A percentile compares a stretch with the other conserved stretches of the same genome.
Evolutionary conservation across 2,888 invertebrate species (phyloP).

Genomic region (Drepanosiphum platanoidis): DNA sequence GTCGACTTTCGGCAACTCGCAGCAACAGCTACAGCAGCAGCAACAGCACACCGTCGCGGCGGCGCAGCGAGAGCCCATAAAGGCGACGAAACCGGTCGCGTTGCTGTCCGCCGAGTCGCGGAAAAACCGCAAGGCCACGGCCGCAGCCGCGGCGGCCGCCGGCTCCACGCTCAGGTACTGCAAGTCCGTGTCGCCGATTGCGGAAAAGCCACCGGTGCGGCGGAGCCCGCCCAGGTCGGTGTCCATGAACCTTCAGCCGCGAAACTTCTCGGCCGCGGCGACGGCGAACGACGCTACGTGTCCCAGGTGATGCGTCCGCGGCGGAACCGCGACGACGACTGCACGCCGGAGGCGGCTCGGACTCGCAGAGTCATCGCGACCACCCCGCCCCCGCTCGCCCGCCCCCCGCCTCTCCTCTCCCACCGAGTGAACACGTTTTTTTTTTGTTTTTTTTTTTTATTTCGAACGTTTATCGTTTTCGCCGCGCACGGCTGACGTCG

Average conservation of each 20-base stretch:
- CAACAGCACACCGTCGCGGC: not conserved
- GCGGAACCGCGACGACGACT: not conserved
- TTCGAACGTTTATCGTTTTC: too few relatives aligned
- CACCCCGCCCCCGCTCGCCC: too few relatives aligned
- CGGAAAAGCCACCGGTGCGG: slow-evolving; percentile 38
- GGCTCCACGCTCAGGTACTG: slow-evolving; percentile 44
- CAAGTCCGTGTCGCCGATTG: slow-evolving; percentile 54
- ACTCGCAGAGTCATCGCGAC: not conserved
- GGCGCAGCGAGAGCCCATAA: not conserved
- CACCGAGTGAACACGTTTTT: too few relatives aligned
- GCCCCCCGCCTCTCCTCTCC: too few relatives aligned
- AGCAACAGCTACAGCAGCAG: not conserved
- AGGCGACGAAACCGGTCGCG: not conserved
- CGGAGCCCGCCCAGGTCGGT: slow-evolving; percentile 52
- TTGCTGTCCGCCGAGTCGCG: not conserved
- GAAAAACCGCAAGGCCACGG: not conserved
- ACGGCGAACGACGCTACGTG: not conserved
- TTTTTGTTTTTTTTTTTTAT: too few relatives aligned
- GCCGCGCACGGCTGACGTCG: too few relatives aligned
- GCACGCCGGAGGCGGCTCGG: not conserved
- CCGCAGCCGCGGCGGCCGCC: not conserved
- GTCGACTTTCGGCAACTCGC: slow-evolving; percentile 33
- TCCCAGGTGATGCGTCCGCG: too few relatives aligned
- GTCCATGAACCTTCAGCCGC: slow-evolving; percentile 55
- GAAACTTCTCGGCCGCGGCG: not conserved